A percentile compares a stretch with the other conserved stretches of the same genome.
Evolutionary conservation across 2,888 invertebrate genomes (phyloP).

Genomic region (Didymodactylos carnosus): DNA sequence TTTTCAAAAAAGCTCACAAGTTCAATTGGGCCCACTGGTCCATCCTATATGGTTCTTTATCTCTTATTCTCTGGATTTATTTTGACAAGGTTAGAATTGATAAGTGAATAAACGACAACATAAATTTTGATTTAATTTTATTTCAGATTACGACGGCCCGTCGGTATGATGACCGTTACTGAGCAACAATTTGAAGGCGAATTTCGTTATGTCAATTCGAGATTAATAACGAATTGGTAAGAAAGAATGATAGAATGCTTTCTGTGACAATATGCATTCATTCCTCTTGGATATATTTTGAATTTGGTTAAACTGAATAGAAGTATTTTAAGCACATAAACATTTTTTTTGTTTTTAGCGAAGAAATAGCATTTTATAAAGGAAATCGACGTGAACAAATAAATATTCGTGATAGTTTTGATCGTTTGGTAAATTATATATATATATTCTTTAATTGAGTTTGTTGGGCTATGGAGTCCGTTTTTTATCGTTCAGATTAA

Average conservation of each 20-base stretch:
- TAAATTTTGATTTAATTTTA: too few species aligned
- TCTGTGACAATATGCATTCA: not conserved
- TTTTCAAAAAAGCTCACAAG: constrained; percentile 72
- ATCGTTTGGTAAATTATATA: constrained; percentile 47
- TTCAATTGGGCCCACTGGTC: constrained; percentile 65
- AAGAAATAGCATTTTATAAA: constrained; percentile 58
- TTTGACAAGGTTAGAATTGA: constrained; percentile 49
- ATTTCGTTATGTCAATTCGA: constrained; percentile 82
- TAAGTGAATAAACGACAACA: not conserved
- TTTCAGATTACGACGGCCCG: constrained; percentile 47
- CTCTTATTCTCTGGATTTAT: constrained; percentile 63
- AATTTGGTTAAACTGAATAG: not conserved
- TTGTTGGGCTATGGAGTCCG: constrained; percentile 30
- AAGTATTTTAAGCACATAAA: too few species aligned
- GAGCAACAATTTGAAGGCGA: constrained; percentile 97
- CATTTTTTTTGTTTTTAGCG: too few species aligned
- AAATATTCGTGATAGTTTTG: constrained; percentile 66
- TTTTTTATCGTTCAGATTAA: constrained; percentile 36
- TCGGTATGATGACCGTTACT: constrained; percentile 66
- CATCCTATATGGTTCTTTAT: constrained; percentile 66
- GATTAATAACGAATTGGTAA: constrained; percentile 77
- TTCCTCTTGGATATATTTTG: not conserved
- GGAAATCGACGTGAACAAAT: constrained; percentile 56
- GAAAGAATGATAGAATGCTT: too few species aligned
- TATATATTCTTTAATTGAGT: not conserved